Evolutionary conservation across 2,888 invertebrate genomes (phyloP).

Genomic region (Rapana venosa): DNA sequence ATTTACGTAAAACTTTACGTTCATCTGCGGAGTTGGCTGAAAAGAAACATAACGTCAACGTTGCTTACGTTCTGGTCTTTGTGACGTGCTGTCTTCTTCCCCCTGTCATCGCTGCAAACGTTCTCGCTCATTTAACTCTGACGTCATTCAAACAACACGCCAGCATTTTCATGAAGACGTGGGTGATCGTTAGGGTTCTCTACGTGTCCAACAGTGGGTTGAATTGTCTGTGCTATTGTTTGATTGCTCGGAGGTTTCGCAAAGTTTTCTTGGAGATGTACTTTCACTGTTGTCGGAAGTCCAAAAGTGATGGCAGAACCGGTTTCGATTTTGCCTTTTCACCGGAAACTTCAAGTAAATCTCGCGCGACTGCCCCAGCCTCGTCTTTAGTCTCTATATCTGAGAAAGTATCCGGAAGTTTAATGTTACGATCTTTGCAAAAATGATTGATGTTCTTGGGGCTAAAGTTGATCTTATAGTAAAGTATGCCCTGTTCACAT

Average conservation of each 20-base stretch:
- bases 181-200: constrained; percentile 31
- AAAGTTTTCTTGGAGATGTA: constrained; percentile 28
- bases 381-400: too few species aligned
- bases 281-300: background rate
- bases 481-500: background rate
- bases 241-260: constrained; percentile 33
- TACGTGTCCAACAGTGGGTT: constrained; percentile 40
- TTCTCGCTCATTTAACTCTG: constrained; percentile 23
- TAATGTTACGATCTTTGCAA: background rate
- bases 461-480: background rate
- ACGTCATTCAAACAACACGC: constrained; percentile 15
- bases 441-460: background rate
- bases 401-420: background rate
- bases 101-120: background rate
- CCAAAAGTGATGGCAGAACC: background rate
- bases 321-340: background rate
- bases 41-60: constrained; percentile 25
- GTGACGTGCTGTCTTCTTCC: constrained; percentile 37
- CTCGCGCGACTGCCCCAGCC: background rate
- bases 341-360: background rate
- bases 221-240: constrained; percentile 39
- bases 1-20: background rate
- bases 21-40: background rate
- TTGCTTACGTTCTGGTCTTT: constrained; percentile 26
- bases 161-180: constrained; percentile 18